Conservation (phyloP, 2,888 invertebrate species). For the Asteroscopus sphinx region DNA sequence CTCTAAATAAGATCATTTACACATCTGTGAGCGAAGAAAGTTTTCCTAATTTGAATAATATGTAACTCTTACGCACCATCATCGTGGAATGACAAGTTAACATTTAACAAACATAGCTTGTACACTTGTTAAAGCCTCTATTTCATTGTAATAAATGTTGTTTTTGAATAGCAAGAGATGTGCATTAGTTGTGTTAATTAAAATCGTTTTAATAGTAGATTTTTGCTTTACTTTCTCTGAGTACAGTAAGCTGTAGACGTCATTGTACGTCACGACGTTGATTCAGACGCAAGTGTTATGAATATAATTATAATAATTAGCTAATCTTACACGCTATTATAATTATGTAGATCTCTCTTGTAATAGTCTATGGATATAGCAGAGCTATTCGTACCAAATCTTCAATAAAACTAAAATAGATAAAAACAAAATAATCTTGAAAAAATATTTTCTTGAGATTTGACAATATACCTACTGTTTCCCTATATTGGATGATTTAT, state of each 20-base stretch:
- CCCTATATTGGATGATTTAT: no score
- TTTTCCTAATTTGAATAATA: constrained; percentile 55
- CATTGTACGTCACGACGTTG: constrained; percentile 45
- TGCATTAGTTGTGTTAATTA: constrained; percentile 42
- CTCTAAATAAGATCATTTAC: constrained; percentile 35
- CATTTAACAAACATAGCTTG: constrained; percentile 7
- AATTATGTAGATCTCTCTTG: not conserved
- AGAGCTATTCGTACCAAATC: no score
- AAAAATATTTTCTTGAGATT: no score
- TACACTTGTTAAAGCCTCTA: constrained; percentile 21
- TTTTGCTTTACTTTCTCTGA: constrained; percentile 62
- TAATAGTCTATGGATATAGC: not conserved
- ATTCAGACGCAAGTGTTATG: not conserved
- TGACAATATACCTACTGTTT: no score
- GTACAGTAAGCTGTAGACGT: constrained; percentile 31
- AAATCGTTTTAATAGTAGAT: constrained; percentile 46
- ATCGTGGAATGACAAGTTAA: constrained; percentile 34
- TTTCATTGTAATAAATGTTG: constrained; percentile 14
- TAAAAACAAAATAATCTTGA: no score
- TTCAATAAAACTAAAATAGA: no score
- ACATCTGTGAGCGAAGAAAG: constrained; percentile 47
- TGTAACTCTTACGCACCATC: constrained; percentile 36
- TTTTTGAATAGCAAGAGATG: constrained; percentile 9
- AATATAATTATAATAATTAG: constrained; percentile 14
- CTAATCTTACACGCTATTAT: constrained; percentile 8